Conservation (phyloP, 2,797 vertebrate species). For the Buphagus erythrorhynchus region DNA sequence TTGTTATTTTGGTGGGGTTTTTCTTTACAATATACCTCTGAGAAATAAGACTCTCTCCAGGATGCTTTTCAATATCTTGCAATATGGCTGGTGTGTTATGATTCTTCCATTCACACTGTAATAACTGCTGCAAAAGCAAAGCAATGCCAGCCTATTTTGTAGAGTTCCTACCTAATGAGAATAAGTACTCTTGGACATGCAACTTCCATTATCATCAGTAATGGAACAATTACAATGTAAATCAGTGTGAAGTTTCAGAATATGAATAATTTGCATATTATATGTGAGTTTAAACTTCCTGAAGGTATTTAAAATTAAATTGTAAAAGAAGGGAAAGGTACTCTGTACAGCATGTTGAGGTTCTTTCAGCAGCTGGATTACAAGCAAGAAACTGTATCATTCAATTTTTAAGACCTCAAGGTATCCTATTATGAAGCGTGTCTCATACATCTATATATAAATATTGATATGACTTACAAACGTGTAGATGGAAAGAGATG, state of each 20-base stretch:
- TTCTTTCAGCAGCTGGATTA: background rate
- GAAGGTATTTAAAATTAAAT: slow-evolving; percentile 51
- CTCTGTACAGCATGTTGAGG: background rate
- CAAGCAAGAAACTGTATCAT: background rate
- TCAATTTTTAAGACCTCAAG: background rate
- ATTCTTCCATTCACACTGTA: background rate
- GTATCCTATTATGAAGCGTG: background rate
- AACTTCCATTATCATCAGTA: slow-evolving; percentile 21
- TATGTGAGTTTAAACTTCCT: slow-evolving; percentile 22
- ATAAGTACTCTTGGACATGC: background rate
- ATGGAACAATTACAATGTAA: slow-evolving; percentile 22
- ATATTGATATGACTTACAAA: background rate
- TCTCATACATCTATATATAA: background rate
- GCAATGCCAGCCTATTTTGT: background rate
- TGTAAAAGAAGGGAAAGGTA: background rate
- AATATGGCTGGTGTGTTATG: background rate
- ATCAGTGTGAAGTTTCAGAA: slow-evolving; percentile 9
- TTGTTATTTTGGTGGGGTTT: background rate
- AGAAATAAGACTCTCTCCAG: background rate
- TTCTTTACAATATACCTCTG: background rate
- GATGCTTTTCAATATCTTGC: background rate
- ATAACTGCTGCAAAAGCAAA: slow-evolving; percentile 12
- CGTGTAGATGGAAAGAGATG: background rate
- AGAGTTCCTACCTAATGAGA: background rate
- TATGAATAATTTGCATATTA: slow-evolving; percentile 34